Percentiles rank a stretch among this genome's conserved stretches.
phyloP scores from a whole-genome alignment of 2,113 vertebrate species.

The Podarcis raffonei region DNA sequence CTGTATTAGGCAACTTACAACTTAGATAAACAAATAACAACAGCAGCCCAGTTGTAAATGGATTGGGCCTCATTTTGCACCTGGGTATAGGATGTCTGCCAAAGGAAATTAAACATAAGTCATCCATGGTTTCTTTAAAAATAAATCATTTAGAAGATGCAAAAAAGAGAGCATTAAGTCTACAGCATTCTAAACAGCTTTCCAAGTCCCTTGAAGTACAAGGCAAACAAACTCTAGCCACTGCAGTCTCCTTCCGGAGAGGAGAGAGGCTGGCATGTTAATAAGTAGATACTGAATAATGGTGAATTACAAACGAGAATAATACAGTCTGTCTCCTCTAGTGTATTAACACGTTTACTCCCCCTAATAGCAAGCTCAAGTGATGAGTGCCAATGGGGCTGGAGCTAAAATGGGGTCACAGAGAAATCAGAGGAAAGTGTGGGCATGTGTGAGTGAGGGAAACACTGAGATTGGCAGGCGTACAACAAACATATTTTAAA shows the following conservation, averaged over 20 bases:
- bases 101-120: slow-evolving; percentile 59
- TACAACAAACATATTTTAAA: no score
- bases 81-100: slow-evolving; percentile 19
- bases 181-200: not conserved
- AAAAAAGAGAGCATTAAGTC: not conserved
- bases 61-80: slow-evolving; percentile 29
- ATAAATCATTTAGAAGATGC: slow-evolving; percentile 33
- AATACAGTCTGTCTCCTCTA: fast-evolving
- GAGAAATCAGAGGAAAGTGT: not conserved
- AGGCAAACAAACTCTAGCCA: fast-evolving
- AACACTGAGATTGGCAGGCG: not conserved
- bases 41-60: not conserved
- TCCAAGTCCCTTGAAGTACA: not conserved
- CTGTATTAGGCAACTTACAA: no score
- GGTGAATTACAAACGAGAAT: fast-evolving
- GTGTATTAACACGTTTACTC: no score
- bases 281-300: fast-evolving
- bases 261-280: fast-evolving
- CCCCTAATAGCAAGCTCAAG: not conserved
- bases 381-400: not conserved
- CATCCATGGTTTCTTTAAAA: slow-evolving; percentile 41
- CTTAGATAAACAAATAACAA: no score
- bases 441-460: not conserved
- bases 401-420: not conserved
- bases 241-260: not conserved